Conservation (phyloP, 2,113 vertebrate species). For the Hemiprocne comata region DNA sequence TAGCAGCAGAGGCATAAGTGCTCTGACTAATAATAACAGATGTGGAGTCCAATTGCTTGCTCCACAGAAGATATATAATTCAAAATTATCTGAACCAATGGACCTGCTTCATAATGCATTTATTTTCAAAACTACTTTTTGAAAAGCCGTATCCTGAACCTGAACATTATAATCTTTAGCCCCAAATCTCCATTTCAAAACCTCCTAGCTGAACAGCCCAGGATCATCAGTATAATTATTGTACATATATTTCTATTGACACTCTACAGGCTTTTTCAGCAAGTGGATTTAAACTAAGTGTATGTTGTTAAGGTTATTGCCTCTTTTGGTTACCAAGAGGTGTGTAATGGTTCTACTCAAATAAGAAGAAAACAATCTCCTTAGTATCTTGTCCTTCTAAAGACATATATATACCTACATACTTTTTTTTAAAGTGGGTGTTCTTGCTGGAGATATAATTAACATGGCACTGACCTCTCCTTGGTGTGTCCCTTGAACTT, state of each 20-base stretch:
- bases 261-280: not conserved
- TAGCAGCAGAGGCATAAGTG: not conserved
- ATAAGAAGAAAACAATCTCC: slow-evolving; percentile 10
- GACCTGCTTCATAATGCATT: not conserved
- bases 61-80: not conserved
- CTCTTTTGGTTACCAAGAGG: not conserved
- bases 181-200: slow-evolving; percentile 29
- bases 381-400: not conserved
- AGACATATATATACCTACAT: not conserved
- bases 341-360: not conserved
- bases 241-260: slow-evolving; percentile 15
- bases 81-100: slow-evolving; percentile 34
- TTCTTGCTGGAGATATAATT: slow-evolving; percentile 35
- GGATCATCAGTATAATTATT: not conserved
- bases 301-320: slow-evolving; percentile 17
- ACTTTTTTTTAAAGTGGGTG: not conserved
- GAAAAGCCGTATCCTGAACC: slow-evolving; percentile 1
- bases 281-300: not conserved
- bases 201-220: not conserved
- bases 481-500: slow-evolving; percentile 34
- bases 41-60: slow-evolving; percentile 4
- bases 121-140: slow-evolving; percentile 29
- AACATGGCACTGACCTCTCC: slow-evolving; percentile 48
- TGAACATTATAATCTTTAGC: not conserved
- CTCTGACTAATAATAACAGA: slow-evolving; percentile 12